These are phyloP conservation scores for Gallirallus australis DNA, from an alignment of 2,797 vertebrate genomes.

Conservation along the genomic window DNA sequence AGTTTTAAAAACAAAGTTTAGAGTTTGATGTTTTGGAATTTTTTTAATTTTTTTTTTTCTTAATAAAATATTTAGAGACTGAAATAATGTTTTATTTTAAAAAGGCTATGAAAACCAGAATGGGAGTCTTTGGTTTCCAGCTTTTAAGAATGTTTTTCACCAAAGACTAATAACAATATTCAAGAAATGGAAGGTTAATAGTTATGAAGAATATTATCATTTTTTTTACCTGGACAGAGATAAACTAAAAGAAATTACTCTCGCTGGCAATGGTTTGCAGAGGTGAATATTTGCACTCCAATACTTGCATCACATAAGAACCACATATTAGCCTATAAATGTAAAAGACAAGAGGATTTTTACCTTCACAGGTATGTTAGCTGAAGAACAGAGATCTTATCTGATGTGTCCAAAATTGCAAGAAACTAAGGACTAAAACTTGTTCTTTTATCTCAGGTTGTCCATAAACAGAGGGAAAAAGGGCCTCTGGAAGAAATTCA, in stretches of 20 bases:
- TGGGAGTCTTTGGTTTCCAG: neutral
- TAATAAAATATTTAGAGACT: neutral
- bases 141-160: neutral
- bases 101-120: neutral
- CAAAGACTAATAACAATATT: neutral
- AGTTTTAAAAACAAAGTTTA: neutral
- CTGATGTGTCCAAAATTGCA: neutral
- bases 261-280: neutral
- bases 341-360: neutral
- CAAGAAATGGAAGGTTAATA: neutral
- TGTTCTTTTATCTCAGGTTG: neutral
- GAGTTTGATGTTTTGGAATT: rapidly evolving
- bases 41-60: neutral
- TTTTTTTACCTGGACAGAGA: neutral
- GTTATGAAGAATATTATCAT: neutral
- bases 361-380: neutral
- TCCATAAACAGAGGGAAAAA: neutral
- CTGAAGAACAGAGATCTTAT: neutral
- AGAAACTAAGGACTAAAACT: neutral
- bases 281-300: neutral
- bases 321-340: neutral
- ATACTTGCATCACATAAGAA: rapidly evolving
- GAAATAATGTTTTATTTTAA: neutral
- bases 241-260: neutral
- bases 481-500: neutral